These are phyloP conservation scores for Thymelicus lineola DNA, from an alignment of 2,888 invertebrate species.

Conservation along the genomic window DNA sequence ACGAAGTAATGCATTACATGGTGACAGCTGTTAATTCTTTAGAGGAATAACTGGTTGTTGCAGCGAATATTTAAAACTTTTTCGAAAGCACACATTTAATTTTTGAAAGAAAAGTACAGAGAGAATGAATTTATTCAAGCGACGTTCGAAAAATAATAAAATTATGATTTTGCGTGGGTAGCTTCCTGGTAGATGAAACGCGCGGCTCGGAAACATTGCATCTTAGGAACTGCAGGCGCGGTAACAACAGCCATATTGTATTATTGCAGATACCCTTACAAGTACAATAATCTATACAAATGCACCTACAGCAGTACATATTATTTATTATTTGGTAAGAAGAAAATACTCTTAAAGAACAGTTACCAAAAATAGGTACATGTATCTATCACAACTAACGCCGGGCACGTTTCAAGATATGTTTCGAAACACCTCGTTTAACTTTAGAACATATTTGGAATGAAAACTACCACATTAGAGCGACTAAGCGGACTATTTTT, in stretches of 20 bases:
- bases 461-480: constrained; percentile 36
- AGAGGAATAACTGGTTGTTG: no score
- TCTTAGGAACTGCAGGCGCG: no score
- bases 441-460: constrained; percentile 38
- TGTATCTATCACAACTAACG: constrained; percentile 23
- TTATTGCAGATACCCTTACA: neutral
- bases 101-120: no score
- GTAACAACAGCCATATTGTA: neutral
- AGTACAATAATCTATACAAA: neutral
- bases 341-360: neutral
- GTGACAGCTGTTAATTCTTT: no score
- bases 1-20: no score
- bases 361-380: constrained; percentile 28
- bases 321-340: constrained; percentile 6
- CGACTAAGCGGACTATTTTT: constrained; percentile 9
- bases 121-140: no score
- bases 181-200: no score
- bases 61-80: no score
- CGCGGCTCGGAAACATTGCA: no score
- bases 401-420: constrained; percentile 31
- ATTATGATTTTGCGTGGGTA: no score
- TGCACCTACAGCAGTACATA: neutral
- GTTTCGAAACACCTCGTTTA: constrained; percentile 39
- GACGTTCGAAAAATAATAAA: no score
- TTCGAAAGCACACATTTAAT: no score